These are phyloP conservation scores for Rambutsinella grinnellia DNA, from an alignment of 2,888 invertebrate genomes.

Conservation along the genomic window DNA sequence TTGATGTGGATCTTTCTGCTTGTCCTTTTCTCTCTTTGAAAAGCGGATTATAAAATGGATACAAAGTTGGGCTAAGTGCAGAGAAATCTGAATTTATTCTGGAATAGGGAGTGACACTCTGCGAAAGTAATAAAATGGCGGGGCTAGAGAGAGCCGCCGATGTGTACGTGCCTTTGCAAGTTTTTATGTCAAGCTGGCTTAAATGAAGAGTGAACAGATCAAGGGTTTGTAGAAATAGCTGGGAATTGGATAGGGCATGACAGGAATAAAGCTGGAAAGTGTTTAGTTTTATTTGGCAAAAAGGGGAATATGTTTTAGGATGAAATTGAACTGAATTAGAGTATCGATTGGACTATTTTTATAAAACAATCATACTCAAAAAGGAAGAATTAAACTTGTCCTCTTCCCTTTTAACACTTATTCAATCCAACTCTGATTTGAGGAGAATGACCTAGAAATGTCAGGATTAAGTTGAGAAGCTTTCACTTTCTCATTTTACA, in stretches of 20 bases:
- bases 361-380: too few species aligned
- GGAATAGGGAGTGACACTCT: not conserved
- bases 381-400: too few species aligned
- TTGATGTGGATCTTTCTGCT: not conserved
- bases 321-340: not conserved
- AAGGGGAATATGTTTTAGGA: slow-evolving; percentile 1
- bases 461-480: not conserved
- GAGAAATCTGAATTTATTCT: not conserved
- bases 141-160: not conserved
- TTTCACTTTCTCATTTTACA: not conserved
- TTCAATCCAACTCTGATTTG: too few species aligned
- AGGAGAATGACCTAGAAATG: not conserved
- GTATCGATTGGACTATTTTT: not conserved
- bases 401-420: not conserved
- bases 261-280: slow-evolving; percentile 17
- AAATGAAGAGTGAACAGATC: not conserved
- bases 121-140: not conserved
- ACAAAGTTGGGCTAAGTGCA: not conserved
- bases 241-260: too few species aligned
- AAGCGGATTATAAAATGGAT: not conserved
- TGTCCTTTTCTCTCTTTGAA: not conserved
- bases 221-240: not conserved
- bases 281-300: slow-evolving; percentile 19
- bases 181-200: too few species aligned
- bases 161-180: not conserved